Base-by-base conservation (phyloP, 2,797 vertebrate genomes). In the Merluccius polli region DNA sequence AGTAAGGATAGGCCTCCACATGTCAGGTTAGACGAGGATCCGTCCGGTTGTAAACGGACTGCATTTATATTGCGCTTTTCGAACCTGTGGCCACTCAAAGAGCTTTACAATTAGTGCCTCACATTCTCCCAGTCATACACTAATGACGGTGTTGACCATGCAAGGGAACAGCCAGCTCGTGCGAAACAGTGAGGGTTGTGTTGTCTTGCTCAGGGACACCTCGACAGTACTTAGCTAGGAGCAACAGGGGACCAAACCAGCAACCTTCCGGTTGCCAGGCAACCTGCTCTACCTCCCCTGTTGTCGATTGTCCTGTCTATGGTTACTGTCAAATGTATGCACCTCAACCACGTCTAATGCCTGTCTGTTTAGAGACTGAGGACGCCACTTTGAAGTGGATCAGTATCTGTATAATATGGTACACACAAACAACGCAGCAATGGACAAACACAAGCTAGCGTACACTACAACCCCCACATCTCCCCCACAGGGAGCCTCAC, bases 401-500 rank as follows among this genome's bases (percentile, higher is more conserved):
- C 59, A 65, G 27, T 65, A 27, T 65, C 5, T 10, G 59, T 65
- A 24, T 65, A 65, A n/a, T n/a, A n/a, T n/a, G n/a, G 13, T 15
- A 12, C 44, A 48, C 6, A 35, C 33, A 35, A 3, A 35, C 33
- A 29, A 29, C 8, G n/a, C 65, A 68, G 24, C 24, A 13, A 68
- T 68, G 65, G 27, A 68, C 24, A 68, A 68, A 30, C 65, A 69
- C 3, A 30, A 16, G 67, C 59, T 27, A 29, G 59, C 59, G 32
- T 21, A 32, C 1, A 69, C 12, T 6, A 32, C 27, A 32, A 31
- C 9, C 24, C 31, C 15, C 67, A 29, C 67, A 1, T 16, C 59
- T 27, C 59, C 24, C 10, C 59, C 9, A 27, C 59, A 27, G 52
- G 52, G 12, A 27, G 69, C 32, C 75, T 72, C 87, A 94, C 94